Evolutionary conservation across 2,797 vertebrate genomes (phyloP), one percentile per base, ranked within the genome.

Genomic region (Dallia pectoralis): DNA sequence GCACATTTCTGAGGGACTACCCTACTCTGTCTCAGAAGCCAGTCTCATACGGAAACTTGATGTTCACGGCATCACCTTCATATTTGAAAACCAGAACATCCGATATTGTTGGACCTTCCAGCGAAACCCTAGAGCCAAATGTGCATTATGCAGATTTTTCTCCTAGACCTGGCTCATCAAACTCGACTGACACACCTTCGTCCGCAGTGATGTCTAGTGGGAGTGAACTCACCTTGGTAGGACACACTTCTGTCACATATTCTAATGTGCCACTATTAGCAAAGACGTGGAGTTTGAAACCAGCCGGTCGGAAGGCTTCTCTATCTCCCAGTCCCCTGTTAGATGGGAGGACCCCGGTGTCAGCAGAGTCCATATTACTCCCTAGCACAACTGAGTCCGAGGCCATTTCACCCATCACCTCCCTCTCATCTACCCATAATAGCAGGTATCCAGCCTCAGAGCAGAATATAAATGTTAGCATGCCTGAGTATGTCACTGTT

Each of bases 291-390:
- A 82, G 64, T 44, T 64, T 65, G 48, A 70, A 74, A 78, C 72
- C 76, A 64, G 67, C 75, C 78, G 33, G 79, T 82, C 64, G 73
- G 51, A 81, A 47, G 82, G 83, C 85, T 75, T 73, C 59, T 61
- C 15, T 65, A 6, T 30, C 76, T 65, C 29, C 63, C 56, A 74
- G 78, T 81, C 44, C 71, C 77, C 36, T 40, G 0, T 81, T 86
- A 75, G 70, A 32, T 8, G 59, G 40, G 74, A 56, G 15, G n/a
- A 14, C 30, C 44, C 47, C 3, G 11, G n/a, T 9, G 11, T 18
- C 12, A 56, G 8, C 19, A 22, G 53, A 22, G 53, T 56, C 16
- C 71, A 61, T 74, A 36, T 32, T 67, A 27, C 49, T 61, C 64
- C 74, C 73, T 76, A 73, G 47, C 49, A 63, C 16, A 82, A 84